Percentiles rank a stretch among this genome's conserved stretches.
These are phyloP conservation scores for Phania funesta DNA, from an alignment of 2,888 invertebrate species.

Conservation along the genomic window DNA sequence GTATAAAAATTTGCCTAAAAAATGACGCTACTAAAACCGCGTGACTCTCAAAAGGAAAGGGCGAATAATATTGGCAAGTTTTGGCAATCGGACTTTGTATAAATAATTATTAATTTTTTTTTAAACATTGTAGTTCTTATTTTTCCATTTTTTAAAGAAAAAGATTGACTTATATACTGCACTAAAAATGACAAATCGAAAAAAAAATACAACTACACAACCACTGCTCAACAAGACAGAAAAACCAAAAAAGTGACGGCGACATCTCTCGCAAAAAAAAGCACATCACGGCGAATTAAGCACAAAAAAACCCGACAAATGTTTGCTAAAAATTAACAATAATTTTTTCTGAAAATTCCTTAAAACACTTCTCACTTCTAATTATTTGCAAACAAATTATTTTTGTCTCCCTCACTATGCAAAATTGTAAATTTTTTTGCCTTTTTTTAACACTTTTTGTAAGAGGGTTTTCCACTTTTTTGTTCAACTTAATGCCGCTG, in stretches of 20 bases:
- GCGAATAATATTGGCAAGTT: background rate
- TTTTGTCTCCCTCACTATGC: background rate
- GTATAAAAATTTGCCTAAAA: background rate
- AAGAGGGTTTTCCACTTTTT: constrained; percentile 5
- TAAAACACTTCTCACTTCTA: background rate
- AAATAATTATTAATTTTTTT: background rate
- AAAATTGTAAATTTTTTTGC: background rate
- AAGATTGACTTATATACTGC: constrained; percentile 24
- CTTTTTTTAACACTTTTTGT: constrained; percentile 31
- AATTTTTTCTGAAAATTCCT: constrained; percentile 31
- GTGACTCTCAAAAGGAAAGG: constrained; percentile 59
- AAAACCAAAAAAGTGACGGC: constrained; percentile 47
- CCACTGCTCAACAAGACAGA: constrained; percentile 53
- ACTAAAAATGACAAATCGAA: constrained; percentile 48
- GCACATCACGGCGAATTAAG: constrained; percentile 54
- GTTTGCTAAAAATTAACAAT: constrained; percentile 35
- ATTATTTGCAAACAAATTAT: background rate
- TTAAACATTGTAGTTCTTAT: background rate
- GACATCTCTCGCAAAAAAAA: constrained; percentile 54
- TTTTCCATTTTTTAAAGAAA: background rate
- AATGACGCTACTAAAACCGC: constrained; percentile 56
- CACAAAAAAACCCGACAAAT: constrained; percentile 39
- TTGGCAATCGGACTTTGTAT: constrained; percentile 7
- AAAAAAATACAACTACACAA: constrained; percentile 49
- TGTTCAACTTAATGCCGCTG: constrained; percentile 28